Conservation (phyloP, 2,797 vertebrate species). For the Chelmon rostratus region DNA sequence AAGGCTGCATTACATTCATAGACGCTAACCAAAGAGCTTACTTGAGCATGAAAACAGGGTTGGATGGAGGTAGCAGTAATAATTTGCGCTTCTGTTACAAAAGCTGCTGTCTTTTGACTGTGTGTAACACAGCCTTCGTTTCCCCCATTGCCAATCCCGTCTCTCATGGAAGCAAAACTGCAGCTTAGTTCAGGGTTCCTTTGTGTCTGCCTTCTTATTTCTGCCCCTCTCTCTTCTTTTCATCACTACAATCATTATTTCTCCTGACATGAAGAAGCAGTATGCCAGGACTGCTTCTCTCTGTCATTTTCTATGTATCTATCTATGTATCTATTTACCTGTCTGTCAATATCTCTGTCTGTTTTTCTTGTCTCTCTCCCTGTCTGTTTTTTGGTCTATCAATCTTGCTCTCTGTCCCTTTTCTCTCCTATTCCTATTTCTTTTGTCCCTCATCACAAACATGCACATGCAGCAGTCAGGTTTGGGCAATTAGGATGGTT, state of each 20-base stretch:
- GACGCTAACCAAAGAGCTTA: slow-evolving; percentile 63
- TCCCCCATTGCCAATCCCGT: slow-evolving; percentile 41
- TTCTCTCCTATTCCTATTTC: slow-evolving; percentile 15
- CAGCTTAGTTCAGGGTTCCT: slow-evolving; percentile 58
- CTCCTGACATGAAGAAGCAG: slow-evolving; percentile 47
- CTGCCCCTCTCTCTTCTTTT: slow-evolving; percentile 45
- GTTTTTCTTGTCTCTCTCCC: slow-evolving; percentile 15
- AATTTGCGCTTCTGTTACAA: slow-evolving; percentile 56
- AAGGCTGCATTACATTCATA: slow-evolving; percentile 66
- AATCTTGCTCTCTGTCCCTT: slow-evolving; percentile 25
- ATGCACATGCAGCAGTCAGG: slow-evolving; percentile 22
- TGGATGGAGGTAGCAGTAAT: slow-evolving; percentile 66
- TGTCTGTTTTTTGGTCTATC: slow-evolving; percentile 18
- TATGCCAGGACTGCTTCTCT: slow-evolving; percentile 30
- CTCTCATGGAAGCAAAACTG: slow-evolving; percentile 47
- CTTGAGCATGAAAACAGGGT: slow-evolving; percentile 71
- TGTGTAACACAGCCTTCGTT: slow-evolving; percentile 30
- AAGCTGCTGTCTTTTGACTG: slow-evolving; percentile 58
- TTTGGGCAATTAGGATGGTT: slow-evolving; percentile 48
- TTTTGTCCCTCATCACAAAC: slow-evolving; percentile 11
- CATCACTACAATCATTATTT: slow-evolving; percentile 62
- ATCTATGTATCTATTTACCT: slow-evolving; percentile 35
- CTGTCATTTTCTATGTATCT: slow-evolving; percentile 44
- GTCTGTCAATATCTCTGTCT: slow-evolving; percentile 27
- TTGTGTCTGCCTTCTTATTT: slow-evolving; percentile 54